A percentile compares a stretch with the other conserved stretches of the same genome.
Evolutionary conservation across 2,797 vertebrate species (phyloP).

Genomic region (Astyanax mexicanus): DNA sequence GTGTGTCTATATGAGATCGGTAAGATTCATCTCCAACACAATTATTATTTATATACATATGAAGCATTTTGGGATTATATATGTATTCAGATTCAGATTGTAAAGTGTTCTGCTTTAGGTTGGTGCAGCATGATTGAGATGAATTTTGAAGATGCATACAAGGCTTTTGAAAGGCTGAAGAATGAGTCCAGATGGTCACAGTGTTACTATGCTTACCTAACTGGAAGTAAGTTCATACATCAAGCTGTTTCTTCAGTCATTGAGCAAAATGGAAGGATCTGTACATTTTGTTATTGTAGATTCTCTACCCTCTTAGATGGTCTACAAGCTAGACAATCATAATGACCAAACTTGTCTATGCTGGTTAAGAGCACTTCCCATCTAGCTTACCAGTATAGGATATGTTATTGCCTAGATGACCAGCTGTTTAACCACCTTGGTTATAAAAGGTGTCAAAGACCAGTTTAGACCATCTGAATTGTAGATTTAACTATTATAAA

Average conservation of each 20-base stretch:
- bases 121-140: slow-evolving; percentile 99
- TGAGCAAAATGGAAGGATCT: no score
- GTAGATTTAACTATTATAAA: no score
- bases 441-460: no score
- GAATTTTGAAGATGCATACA: slow-evolving; percentile 92
- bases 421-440: no score
- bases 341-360: no score
- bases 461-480: no score
- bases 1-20: slow-evolving; percentile 99
- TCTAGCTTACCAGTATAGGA: no score
- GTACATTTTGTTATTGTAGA: no score
- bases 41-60: neutral
- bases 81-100: neutral
- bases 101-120: slow-evolving; percentile 71
- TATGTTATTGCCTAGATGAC: no score
- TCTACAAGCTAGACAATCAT: no score
- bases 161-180: slow-evolving; percentile 94
- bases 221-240: slow-evolving; percentile 80
- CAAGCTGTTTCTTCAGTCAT: neutral
- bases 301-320: no score
- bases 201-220: slow-evolving; percentile 98
- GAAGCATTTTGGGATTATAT: neutral
- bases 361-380: no score
- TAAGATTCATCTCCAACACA: slow-evolving; percentile 64
- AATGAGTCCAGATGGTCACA: slow-evolving; percentile 98